Conservation (phyloP, 1,140 invertebrate genomes). For the Glossosoma conforme region DNA sequence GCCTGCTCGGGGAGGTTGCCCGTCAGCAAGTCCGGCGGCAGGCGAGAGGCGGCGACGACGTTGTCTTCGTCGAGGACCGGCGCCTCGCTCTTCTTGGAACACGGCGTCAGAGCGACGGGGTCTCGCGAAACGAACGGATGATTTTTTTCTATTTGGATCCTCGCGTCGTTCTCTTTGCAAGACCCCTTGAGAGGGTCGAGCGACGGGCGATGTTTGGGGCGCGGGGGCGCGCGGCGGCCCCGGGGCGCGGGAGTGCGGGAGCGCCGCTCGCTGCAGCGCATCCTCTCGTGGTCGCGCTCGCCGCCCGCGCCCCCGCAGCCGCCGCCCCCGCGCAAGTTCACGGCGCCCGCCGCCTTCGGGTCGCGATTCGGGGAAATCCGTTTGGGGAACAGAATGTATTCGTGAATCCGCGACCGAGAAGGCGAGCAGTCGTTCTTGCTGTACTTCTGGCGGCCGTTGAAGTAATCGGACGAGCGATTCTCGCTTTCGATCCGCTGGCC, state of each 20-base stretch:
- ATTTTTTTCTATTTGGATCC: background rate
- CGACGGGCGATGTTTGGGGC: slow-evolving; percentile 35
- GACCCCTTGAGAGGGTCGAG: background rate
- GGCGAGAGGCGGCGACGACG: too few relatives aligned
- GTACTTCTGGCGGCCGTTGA: slow-evolving; percentile 22
- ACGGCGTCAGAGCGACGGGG: background rate
- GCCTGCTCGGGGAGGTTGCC: background rate
- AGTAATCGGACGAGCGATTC: slow-evolving; percentile 22
- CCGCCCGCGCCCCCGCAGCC: slow-evolving; percentile 6
- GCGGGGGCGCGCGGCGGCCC: slow-evolving; percentile 35
- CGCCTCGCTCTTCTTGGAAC: slow-evolving; percentile 14
- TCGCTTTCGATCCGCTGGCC: slow-evolving; percentile 24
- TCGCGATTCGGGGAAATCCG: slow-evolving; percentile 27
- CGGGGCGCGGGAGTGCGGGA: slow-evolving; percentile 30
- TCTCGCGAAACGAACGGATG: slow-evolving; percentile 9
- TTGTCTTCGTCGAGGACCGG: too few relatives aligned
- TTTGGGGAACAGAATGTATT: slow-evolving; percentile 28
- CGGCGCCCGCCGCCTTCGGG: slow-evolving; percentile 12
- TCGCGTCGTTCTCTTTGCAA: slow-evolving; percentile 23
- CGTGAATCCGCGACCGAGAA: slow-evolving; percentile 26
- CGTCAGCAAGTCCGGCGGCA: background rate
- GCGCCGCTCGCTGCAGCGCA: slow-evolving; percentile 25
- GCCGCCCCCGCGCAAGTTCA: slow-evolving; percentile 2
- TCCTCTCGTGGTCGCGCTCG: slow-evolving; percentile 24
- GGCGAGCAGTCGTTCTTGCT: slow-evolving; percentile 28